phyloP scores from a whole-genome alignment of 2,113 vertebrate species.

The Gymnobelideus leadbeateri region DNA sequence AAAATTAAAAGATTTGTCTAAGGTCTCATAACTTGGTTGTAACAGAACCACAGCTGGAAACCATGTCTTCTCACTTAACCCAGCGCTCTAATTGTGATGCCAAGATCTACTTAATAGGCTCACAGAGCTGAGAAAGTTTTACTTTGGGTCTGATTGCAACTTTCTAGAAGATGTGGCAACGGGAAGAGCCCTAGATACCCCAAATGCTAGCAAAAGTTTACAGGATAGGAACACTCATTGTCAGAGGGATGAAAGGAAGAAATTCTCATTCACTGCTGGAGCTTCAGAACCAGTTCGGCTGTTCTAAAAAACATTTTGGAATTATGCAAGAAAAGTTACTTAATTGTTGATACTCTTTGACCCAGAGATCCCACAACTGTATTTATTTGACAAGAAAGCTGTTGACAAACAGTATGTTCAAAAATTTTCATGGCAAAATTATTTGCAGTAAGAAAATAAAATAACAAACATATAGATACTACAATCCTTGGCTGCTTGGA shows the following conservation, averaged over 20 bases:
- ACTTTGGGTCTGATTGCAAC: neutral
- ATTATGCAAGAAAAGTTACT: neutral
- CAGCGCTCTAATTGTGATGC: neutral
- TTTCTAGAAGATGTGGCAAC: neutral
- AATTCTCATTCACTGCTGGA: neutral
- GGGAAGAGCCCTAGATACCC: neutral
- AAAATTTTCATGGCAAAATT: neutral
- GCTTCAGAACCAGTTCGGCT: neutral
- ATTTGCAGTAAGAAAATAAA: neutral
- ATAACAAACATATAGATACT: conserved; percentile 34
- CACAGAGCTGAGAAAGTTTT: neutral
- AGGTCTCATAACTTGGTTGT: neutral
- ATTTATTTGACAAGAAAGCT: neutral
- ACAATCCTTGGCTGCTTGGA: neutral
- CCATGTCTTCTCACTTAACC: neutral
- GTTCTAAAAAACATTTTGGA: neutral
- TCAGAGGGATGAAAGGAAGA: neutral
- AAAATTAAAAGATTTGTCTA: neutral
- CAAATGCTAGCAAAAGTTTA: neutral
- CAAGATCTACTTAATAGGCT: neutral
- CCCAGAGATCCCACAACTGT: neutral
- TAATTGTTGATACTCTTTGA: neutral
- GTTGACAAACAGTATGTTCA: neutral
- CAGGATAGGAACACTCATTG: neutral
- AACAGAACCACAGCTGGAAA: neutral